Percentiles rank a stretch among this genome's conserved stretches.
Conservation (phyloP, 1,140 invertebrate genomes). For the Carposina sasakii region DNA sequence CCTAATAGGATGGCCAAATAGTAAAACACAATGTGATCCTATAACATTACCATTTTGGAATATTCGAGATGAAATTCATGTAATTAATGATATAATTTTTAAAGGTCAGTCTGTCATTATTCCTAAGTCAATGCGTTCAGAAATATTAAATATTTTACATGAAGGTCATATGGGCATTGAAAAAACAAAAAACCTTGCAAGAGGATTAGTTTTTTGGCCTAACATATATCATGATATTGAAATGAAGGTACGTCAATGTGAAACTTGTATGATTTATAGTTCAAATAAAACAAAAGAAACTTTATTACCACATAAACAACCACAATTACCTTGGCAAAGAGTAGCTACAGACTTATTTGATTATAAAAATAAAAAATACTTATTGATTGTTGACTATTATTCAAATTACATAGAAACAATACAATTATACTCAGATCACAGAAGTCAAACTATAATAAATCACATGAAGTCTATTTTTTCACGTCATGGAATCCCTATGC, state of each 20-base stretch:
- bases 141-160: slow-evolving; percentile 52
- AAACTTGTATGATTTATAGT: slow-evolving; percentile 31
- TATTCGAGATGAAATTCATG: slow-evolving; percentile 37
- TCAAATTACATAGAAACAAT: slow-evolving; percentile 29
- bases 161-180: slow-evolving; percentile 62
- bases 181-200: slow-evolving; percentile 44
- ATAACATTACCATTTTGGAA: slow-evolving; percentile 36
- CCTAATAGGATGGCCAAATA: slow-evolving; percentile 50
- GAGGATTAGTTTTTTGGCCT: slow-evolving; percentile 59
- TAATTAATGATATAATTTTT: slow-evolving; percentile 43
- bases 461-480: slow-evolving; percentile 35
- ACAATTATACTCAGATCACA: slow-evolving; percentile 18
- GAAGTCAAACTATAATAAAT: slow-evolving; percentile 22
- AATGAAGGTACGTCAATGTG: slow-evolving; percentile 51
- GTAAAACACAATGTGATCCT: slow-evolving; percentile 26
- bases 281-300: slow-evolving; percentile 42
- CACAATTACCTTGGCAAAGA: slow-evolving; percentile 38
- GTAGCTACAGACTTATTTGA: slow-evolving; percentile 31
- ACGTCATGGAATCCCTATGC: slow-evolving; percentile 22
- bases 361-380: slow-evolving; percentile 38
- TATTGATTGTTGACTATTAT: slow-evolving; percentile 31
- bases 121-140: slow-evolving; percentile 35
- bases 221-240: slow-evolving; percentile 60
- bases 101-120: slow-evolving; percentile 48
- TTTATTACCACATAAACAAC: slow-evolving; percentile 33